Evolutionary conservation across 1,140 invertebrate genomes (phyloP).

Genomic region (Caerostris extrusa): DNA sequence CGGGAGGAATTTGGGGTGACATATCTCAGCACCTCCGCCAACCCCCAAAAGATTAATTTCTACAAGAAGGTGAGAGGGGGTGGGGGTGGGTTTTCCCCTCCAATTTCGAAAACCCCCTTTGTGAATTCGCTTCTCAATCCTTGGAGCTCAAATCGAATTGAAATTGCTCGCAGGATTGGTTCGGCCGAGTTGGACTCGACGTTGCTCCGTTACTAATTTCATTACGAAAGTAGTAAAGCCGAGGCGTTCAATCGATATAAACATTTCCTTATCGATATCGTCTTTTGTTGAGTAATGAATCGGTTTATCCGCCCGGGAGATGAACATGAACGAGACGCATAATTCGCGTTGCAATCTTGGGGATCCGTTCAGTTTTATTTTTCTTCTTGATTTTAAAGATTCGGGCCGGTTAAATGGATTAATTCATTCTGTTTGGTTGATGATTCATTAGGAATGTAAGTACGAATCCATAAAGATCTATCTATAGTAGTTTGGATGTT

Average conservation of each 20-base stretch:
- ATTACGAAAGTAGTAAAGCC: not conserved
- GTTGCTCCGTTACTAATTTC: not conserved
- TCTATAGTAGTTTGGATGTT: too few relatives aligned
- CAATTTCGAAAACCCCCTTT: not conserved
- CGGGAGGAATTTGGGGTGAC: not conserved
- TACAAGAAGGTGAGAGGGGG: not conserved
- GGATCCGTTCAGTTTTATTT: too few relatives aligned
- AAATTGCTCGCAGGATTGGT: not conserved
- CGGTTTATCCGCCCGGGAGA: not conserved
- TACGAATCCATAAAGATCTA: too few relatives aligned
- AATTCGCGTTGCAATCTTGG: too few relatives aligned
- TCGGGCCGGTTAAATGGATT: too few relatives aligned
- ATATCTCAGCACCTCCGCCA: not conserved
- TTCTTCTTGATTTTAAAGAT: too few relatives aligned
- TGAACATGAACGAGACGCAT: not conserved
- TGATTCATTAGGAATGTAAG: too few relatives aligned
- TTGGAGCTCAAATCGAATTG: not conserved
- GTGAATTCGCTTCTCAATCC: not conserved
- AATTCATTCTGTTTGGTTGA: too few relatives aligned
- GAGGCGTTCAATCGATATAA: not conserved
- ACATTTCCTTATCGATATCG: not conserved
- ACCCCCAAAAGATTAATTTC: not conserved
- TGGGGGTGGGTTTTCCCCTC: not conserved
- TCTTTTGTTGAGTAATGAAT: not conserved
- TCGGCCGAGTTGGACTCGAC: not conserved